A percentile compares a stretch with the other conserved stretches of the same genome.
phyloP scores from a whole-genome alignment of 2,113 vertebrate species.

The Thamnophis sirtalis region DNA sequence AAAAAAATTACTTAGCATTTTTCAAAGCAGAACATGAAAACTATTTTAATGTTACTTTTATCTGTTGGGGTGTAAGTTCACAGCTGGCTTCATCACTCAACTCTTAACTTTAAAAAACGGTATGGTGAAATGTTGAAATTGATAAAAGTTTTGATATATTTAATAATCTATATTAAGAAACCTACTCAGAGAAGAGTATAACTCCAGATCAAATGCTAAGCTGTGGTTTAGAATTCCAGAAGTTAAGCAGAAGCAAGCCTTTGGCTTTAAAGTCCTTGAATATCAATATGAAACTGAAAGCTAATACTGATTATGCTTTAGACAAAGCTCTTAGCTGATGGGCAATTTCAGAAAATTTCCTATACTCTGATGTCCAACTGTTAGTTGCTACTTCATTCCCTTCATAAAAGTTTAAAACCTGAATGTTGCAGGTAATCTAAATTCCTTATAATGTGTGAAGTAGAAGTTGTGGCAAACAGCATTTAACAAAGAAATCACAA shows the following conservation, averaged over 20 bases:
- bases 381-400: neutral
- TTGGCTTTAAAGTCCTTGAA: neutral
- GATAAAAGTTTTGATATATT: slow-evolving; percentile 3
- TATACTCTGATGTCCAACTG: neutral
- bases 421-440: neutral
- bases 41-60: slow-evolving; percentile 12
- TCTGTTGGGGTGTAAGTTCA: slow-evolving; percentile 27
- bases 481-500: neutral
- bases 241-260: neutral
- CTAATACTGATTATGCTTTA: neutral
- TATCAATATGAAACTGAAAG: neutral
- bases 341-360: neutral
- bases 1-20: neutral
- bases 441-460: neutral
- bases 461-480: neutral
- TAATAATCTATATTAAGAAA: neutral
- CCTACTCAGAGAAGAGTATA: neutral
- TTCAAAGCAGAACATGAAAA: slow-evolving; percentile 49
- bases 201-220: neutral
- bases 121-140: slow-evolving; percentile 11
- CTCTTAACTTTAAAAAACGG: slow-evolving; percentile 38
- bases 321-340: neutral
- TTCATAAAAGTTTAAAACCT: neutral
- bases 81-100: slow-evolving; percentile 28
- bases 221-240: neutral